Base-by-base conservation (phyloP, 2,888 invertebrate species). In the Spicauda simplicius region DNA sequence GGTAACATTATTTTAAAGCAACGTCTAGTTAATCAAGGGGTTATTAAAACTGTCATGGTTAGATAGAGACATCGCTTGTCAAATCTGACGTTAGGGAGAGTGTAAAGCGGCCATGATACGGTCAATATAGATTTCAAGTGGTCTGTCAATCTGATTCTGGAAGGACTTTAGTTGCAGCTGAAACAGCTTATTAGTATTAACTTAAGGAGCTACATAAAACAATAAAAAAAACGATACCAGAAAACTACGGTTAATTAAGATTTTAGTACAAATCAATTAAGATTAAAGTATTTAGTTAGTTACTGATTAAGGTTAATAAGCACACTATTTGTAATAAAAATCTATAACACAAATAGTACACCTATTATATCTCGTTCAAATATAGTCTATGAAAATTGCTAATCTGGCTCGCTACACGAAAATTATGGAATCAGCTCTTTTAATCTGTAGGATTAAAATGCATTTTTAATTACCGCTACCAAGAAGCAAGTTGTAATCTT, bases 1-100 rank as follows among this genome's bases (percentile, higher is more conserved):
- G 75, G 77, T 76, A 74, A 77, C 76, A 71, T 72, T 71, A 72
- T 71, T n/a, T 76, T 74, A 77, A 75, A 75, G 74, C 74, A 71
- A 72, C 67, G 62, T 69, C 41, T 53, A 45, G 20, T 57, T 50
- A 58, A 57, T 18, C 30, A 6, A 55, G 45, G 66, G 53, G 69
- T 33, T 18, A 45, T 62, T 52, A 19, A 41, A 19, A 37, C 16
- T 14, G 30, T 52, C 37, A 60, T 62, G 41, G 70, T 72, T 62
- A 73, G 73, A 73, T 73, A 73, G 72, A 73, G 69, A 72, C 70
- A 56, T 71, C 63, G 71, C 71, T 74, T 74, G 71, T 71, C 70
- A 71, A 73, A 74, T 73, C 70, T 66, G 66, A 66, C 66, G 60
- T 50, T 25, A 48, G 33, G 11, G 19, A 37, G 12, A 8, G 25